Conservation (phyloP, 2,888 invertebrate species). For the Nebria brevicollis region DNA sequence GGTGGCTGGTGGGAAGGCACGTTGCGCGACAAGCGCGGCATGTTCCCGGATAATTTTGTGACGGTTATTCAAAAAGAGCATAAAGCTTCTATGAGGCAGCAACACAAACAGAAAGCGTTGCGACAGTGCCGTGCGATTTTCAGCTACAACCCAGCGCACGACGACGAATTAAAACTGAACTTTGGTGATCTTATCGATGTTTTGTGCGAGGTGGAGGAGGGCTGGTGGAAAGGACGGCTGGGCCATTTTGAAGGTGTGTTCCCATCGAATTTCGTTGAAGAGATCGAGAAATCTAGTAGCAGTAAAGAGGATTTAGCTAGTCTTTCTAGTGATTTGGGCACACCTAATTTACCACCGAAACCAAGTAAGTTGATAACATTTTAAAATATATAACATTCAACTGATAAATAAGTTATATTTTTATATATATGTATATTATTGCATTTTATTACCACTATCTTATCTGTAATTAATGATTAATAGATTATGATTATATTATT, state of each 20-base stretch:
- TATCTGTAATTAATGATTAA: neutral
- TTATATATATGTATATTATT: slow-evolving; percentile 4
- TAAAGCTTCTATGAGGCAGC: slow-evolving; percentile 30
- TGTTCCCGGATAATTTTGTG: slow-evolving; percentile 96
- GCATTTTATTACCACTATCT: slow-evolving; percentile 20
- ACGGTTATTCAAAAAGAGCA: slow-evolving; percentile 65
- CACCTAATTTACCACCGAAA: slow-evolving; percentile 80
- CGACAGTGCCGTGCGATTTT: slow-evolving; percentile 86
- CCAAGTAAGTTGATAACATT: slow-evolving; percentile 67
- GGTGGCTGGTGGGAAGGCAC: slow-evolving; percentile 96
- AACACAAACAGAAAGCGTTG: slow-evolving; percentile 57
- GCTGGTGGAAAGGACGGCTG: slow-evolving; percentile 90
- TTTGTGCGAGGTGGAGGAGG: slow-evolving; percentile 91
- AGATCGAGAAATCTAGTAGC: slow-evolving; percentile 57
- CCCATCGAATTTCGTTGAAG: slow-evolving; percentile 92
- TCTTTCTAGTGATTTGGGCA: slow-evolving; percentile 59
- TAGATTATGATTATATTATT: too few relatives aligned
- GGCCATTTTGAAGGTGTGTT: slow-evolving; percentile 89
- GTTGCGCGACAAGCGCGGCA: slow-evolving; percentile 80
- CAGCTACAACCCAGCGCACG: slow-evolving; percentile 92
- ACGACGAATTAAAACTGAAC: slow-evolving; percentile 88
- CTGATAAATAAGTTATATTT: slow-evolving; percentile 33
- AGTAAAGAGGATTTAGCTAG: slow-evolving; percentile 55
- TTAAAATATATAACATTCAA: slow-evolving; percentile 11
- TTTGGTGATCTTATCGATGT: slow-evolving; percentile 92